Evolutionary conservation across 1,140 invertebrate genomes (phyloP).

Genomic region (Helicorthomorpha holstii): DNA sequence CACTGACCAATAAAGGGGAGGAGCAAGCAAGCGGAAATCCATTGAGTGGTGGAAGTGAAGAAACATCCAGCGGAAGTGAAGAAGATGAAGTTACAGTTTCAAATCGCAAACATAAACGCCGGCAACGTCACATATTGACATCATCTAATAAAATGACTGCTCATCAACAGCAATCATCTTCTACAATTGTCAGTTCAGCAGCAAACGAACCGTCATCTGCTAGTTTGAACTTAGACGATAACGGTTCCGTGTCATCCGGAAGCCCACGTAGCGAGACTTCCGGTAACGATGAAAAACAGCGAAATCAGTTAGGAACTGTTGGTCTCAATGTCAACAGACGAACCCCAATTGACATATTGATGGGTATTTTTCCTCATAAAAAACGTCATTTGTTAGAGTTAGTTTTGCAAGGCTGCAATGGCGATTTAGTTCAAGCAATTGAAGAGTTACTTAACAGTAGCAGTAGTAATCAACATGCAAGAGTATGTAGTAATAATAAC

Average conservation of each 20-base stretch:
- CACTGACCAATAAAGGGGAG: background rate
- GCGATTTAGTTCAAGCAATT: conserved; percentile 60
- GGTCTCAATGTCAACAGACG: background rate
- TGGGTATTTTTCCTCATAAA: conserved; percentile 71
- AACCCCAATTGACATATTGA: conserved; percentile 55
- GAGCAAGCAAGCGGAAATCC: background rate
- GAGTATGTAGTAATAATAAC: background rate
- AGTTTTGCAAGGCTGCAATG: conserved; percentile 64
- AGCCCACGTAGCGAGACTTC: background rate
- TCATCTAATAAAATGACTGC: background rate
- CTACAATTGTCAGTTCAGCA: background rate
- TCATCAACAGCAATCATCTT: background rate
- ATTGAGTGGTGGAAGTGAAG: background rate
- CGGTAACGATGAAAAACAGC: no score
- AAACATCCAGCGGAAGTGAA: background rate
- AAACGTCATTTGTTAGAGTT: conserved; percentile 63
- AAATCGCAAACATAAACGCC: background rate
- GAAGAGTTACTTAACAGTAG: conserved; percentile 29
- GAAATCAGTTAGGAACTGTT: background rate
- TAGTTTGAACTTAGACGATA: no score
- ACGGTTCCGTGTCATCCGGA: background rate
- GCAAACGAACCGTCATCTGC: background rate
- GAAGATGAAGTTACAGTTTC: background rate
- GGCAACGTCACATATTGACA: background rate
- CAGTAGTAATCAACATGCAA: background rate